Percentiles rank a stretch among this genome's conserved stretches.
Conservation (phyloP, 2,888 invertebrate species). For the Margaritifera margaritifera region DNA sequence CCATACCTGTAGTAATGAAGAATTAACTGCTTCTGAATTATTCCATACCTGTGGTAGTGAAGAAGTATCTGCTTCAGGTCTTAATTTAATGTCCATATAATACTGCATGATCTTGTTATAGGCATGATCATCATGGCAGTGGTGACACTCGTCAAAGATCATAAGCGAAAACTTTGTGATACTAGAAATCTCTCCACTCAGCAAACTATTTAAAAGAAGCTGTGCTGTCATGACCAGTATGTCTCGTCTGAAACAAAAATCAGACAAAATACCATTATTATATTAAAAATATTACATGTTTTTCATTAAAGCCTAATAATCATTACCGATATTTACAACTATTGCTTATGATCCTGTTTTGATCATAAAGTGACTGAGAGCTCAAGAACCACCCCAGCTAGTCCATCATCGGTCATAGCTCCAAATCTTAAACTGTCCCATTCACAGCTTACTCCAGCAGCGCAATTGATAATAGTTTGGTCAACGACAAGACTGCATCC, state of each 20-base stretch:
- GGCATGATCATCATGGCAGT: constrained; percentile 53
- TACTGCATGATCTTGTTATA: constrained; percentile 54
- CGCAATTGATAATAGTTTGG: too few relatives aligned
- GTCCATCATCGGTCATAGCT: too few relatives aligned
- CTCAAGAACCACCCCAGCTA: too few relatives aligned
- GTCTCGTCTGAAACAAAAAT: constrained; percentile 30
- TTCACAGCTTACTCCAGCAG: too few relatives aligned
- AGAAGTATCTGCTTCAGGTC: neutral
- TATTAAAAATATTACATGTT: too few relatives aligned
- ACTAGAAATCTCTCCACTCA: constrained; percentile 10
- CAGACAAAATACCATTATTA: too few relatives aligned
- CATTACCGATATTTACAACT: too few relatives aligned
- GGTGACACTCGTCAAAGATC: constrained; percentile 63
- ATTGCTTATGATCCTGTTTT: too few relatives aligned
- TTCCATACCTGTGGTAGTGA: constrained; percentile 30
- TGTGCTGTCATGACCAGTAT: constrained; percentile 68
- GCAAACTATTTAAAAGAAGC: constrained; percentile 60
- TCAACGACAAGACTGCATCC: too few relatives aligned
- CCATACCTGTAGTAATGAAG: neutral
- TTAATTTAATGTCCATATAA: constrained; percentile 51
- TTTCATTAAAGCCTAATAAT: too few relatives aligned
- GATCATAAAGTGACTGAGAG: too few relatives aligned
- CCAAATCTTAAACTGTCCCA: too few relatives aligned
- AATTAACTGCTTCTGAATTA: neutral
- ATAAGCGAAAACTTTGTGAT: constrained; percentile 44